phyloP scores from a whole-genome alignment of 2,797 vertebrate genomes.

The Leptoclinus maculatus region DNA sequence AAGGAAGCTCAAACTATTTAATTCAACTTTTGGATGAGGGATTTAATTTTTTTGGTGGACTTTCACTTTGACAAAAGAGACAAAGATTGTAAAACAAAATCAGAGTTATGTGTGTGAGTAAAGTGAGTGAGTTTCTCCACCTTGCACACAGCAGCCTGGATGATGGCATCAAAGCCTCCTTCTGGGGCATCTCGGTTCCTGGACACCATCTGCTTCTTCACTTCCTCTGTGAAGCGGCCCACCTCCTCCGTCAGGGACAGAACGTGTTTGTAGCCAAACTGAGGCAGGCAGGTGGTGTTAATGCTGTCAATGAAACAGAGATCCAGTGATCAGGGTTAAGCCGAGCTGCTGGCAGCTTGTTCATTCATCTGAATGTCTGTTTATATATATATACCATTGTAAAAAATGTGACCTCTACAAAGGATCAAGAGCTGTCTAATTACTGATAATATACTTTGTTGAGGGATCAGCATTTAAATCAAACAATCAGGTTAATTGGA shows the following conservation, averaged over 20 bases:
- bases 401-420: background rate
- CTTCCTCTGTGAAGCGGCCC: constrained; percentile 93
- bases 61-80: background rate
- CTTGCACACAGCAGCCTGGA: constrained; percentile 95
- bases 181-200: constrained; percentile 94
- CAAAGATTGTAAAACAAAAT: constrained; percentile 23
- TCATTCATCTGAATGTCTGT: background rate
- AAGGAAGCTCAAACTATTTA: background rate
- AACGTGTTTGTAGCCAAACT: constrained; percentile 97
- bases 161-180: constrained; percentile 96
- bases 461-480: too few relatives aligned
- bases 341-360: background rate
- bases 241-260: constrained; percentile 93
- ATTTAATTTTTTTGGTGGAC: background rate
- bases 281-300: constrained; percentile 87
- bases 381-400: background rate
- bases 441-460: background rate
- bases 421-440: background rate
- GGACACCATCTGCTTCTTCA: constrained; percentile 93
- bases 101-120: background rate
- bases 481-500: background rate
- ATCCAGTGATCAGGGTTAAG: background rate
- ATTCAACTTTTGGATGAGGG: background rate
- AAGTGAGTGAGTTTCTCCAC: constrained; percentile 69
- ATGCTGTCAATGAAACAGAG: constrained; percentile 77